Evolutionary conservation across 2,113 vertebrate genomes (phyloP), one percentile per base, ranked within the genome.

Genomic region (Gymnocephalus cernua): DNA sequence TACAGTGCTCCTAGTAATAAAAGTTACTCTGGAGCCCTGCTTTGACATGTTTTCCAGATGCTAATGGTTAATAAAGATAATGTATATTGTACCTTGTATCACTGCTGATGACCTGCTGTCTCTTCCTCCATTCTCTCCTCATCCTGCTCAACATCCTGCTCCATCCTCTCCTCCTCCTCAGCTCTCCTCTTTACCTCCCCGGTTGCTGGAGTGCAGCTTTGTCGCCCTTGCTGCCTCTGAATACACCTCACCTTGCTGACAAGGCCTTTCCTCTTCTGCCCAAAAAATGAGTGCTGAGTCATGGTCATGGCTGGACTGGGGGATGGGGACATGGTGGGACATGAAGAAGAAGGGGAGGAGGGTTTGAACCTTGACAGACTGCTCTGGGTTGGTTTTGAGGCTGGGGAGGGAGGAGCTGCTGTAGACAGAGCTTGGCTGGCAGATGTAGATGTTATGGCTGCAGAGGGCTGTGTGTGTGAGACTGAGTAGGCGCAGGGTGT

Each of bases 91-190:
- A 93, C 84, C 77, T 79, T 0, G 2, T 47, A 7, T 91, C 48
- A 80, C 65, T 85, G 82, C 45, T 65, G 65, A 78, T 73, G 59
- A 57, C 14, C 65, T 41, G 74, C 1, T 1, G 14, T 35, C 48
- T 66, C 41, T 65, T 45, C 91, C 44, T 92, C 89, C 91, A 89
- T 91, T 48, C 14, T 74, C 61, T 92, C 92, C 44, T 88, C 90
- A 0, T 80, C 65, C 57, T 68, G 72, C 50, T 87, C 88, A 6
- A 66, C 2, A 11, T 79, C 86, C 67, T 89, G 89, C 29, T 92
- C 90, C 90, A 90, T 91, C 74, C 32, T 90, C 70, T 91, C 89
- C 32, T 77, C 35, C 8, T 41, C 79, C 48, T 79, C 85, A 1
- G 25, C 25, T n/a, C 50, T 84, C 69, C 68, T 81, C 48, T 81